Evolutionary conservation across 2,888 invertebrate species (phyloP).

Genomic region (Watsonalla binaria): DNA sequence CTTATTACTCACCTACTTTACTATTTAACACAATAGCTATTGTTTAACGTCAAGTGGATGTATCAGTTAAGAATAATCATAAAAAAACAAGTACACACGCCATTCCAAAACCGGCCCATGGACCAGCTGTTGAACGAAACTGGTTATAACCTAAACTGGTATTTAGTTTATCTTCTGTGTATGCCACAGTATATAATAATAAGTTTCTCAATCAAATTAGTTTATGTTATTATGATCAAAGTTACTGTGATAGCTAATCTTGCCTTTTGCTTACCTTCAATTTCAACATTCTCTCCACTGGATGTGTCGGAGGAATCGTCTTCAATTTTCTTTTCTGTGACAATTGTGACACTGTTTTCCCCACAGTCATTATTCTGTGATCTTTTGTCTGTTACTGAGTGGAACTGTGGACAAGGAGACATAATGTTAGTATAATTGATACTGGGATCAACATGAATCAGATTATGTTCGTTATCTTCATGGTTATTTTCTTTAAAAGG

Average conservation of each 20-base stretch:
- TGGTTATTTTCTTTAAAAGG: too few species aligned
- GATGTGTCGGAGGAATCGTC: conserved; percentile 69
- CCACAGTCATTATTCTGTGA: conserved; percentile 63
- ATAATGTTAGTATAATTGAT: background rate
- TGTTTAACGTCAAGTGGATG: conserved; percentile 10
- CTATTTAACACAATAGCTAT: conserved; percentile 8
- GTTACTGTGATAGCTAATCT: conserved; percentile 5
- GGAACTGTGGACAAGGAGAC: conserved; percentile 53
- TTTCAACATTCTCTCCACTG: conserved; percentile 67
- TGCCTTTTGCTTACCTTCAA: conserved; percentile 51
- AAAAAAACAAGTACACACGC: conserved; percentile 2
- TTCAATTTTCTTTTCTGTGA: conserved; percentile 70
- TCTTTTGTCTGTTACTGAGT: conserved; percentile 68
- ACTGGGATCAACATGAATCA: too few species aligned
- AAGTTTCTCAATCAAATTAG: too few species aligned
- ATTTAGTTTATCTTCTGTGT: too few species aligned
- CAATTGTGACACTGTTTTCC: conserved; percentile 66
- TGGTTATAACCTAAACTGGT: background rate
- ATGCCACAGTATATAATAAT: too few species aligned
- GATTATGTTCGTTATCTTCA: too few species aligned
- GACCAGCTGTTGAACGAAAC: background rate
- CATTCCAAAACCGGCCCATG: background rate
- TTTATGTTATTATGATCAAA: background rate
- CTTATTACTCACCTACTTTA: background rate
- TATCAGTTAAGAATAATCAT: conserved; percentile 2